Evolutionary conservation across 2,113 vertebrate genomes (phyloP).

Genomic region (Megaceryle torquata): DNA sequence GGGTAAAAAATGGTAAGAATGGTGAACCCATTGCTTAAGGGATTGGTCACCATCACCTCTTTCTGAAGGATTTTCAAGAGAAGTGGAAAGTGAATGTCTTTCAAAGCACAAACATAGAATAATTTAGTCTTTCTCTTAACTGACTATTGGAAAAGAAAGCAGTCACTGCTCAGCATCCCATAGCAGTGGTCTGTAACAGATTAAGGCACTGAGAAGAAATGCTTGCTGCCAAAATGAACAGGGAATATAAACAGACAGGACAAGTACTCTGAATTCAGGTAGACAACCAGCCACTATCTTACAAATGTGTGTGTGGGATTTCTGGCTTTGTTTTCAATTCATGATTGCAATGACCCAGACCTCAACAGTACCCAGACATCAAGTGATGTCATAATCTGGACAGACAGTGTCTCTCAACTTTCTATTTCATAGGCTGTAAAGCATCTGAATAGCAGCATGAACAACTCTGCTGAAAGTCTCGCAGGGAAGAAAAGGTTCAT

Average conservation of each 20-base stretch:
- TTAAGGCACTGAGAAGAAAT: neutral
- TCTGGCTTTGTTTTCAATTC: neutral
- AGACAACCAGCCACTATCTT: neutral
- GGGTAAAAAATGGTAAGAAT: neutral
- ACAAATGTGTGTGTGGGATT: neutral
- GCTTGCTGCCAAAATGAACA: neutral
- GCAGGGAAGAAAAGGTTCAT: neutral
- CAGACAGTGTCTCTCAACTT: neutral
- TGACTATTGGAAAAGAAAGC: neutral
- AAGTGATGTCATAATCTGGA: neutral
- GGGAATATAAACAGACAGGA: neutral
- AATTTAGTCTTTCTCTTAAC: neutral
- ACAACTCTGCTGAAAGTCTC: neutral
- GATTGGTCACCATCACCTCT: neutral
- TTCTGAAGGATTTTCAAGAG: neutral
- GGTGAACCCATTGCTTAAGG: neutral
- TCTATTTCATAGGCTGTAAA: neutral
- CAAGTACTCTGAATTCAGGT: neutral
- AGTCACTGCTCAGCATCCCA: neutral
- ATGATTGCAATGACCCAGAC: neutral
- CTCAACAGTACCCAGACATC: neutral
- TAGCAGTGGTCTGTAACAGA: neutral
- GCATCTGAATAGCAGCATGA: neutral
- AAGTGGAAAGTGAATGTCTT: neutral
- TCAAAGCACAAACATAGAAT: neutral